phyloP scores from a whole-genome alignment of 2,113 vertebrate genomes.

The Dunckerocampus dactyliophorus region DNA sequence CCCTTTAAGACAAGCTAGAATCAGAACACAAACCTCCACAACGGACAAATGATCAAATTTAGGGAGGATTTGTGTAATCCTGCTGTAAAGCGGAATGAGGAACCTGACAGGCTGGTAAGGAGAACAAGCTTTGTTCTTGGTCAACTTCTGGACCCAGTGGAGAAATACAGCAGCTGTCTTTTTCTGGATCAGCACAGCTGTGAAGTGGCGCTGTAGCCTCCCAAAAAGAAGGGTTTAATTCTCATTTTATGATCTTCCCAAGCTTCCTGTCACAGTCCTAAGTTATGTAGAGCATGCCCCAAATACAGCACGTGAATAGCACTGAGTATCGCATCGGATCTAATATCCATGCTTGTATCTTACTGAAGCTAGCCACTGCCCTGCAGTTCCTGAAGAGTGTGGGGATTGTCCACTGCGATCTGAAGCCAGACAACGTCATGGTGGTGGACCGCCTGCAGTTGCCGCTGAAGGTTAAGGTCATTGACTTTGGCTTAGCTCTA shows the following conservation, averaged over 20 bases:
- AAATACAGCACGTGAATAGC: background rate
- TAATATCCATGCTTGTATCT: background rate
- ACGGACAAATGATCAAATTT: no score
- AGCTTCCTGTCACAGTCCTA: background rate
- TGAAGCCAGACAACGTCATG: conserved; percentile 11
- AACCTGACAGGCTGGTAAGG: no score
- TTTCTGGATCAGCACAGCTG: background rate
- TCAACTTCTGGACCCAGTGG: background rate
- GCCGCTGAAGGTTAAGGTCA: conserved; percentile 5
- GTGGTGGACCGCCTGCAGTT: conserved; percentile 3
- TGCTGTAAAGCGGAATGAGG: no score
- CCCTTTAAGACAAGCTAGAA: no score
- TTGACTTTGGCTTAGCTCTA: conserved; percentile 6
- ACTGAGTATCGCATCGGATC: background rate
- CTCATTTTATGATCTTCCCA: background rate
- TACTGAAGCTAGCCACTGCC: background rate
- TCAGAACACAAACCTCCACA: no score
- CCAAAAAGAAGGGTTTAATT: background rate
- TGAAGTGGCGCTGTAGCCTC: background rate
- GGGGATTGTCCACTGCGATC: conserved; percentile 6
- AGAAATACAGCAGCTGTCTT: background rate
- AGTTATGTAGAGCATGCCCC: background rate
- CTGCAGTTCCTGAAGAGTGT: conserved; percentile 7
- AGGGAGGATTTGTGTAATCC: no score
- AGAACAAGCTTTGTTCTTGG: no score